A percentile compares a stretch with the other conserved stretches of the same genome.
Conservation (phyloP, 1,140 invertebrate genomes). For the Bursaphelenchus mucronatus region DNA sequence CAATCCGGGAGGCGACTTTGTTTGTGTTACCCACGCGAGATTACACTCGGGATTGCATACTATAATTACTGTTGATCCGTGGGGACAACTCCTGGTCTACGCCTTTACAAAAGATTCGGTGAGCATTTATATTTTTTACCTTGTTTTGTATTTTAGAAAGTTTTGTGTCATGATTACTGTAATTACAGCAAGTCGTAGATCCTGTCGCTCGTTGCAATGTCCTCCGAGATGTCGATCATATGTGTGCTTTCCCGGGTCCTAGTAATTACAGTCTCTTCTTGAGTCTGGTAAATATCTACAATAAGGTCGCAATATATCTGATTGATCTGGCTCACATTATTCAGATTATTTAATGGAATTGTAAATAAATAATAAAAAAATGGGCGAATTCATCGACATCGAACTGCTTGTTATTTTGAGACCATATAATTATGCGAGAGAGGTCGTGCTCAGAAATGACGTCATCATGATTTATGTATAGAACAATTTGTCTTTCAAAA, state of each 20-base stretch:
- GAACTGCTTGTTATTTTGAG: no score
- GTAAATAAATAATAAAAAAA: background rate
- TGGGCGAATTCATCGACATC: no score
- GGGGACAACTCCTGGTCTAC: slow-evolving; percentile 32
- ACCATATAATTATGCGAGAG: no score
- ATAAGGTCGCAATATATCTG: slow-evolving; percentile 37
- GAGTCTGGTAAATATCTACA: slow-evolving; percentile 42
- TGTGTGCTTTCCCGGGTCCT: slow-evolving; percentile 37
- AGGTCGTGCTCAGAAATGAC: no score
- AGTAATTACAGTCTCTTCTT: slow-evolving; percentile 31
- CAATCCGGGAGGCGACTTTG: slow-evolving; percentile 38
- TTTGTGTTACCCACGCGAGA: slow-evolving; percentile 26
- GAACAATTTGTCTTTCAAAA: no score
- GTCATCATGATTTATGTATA: no score
- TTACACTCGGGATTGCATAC: slow-evolving; percentile 30
- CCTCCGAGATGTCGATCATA: slow-evolving; percentile 42
- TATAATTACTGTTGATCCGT: slow-evolving; percentile 40
- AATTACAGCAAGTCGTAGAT: slow-evolving; percentile 11
- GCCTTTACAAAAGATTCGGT: slow-evolving; percentile 20
- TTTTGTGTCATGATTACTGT: background rate
- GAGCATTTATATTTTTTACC: slow-evolving; percentile 15
- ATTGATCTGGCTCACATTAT: slow-evolving; percentile 43
- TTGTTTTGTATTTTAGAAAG: background rate
- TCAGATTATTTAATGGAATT: background rate
- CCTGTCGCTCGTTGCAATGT: slow-evolving; percentile 41